phyloP scores from a whole-genome alignment of 1,140 invertebrate species.

The Macrocentrus cingulum region DNA sequence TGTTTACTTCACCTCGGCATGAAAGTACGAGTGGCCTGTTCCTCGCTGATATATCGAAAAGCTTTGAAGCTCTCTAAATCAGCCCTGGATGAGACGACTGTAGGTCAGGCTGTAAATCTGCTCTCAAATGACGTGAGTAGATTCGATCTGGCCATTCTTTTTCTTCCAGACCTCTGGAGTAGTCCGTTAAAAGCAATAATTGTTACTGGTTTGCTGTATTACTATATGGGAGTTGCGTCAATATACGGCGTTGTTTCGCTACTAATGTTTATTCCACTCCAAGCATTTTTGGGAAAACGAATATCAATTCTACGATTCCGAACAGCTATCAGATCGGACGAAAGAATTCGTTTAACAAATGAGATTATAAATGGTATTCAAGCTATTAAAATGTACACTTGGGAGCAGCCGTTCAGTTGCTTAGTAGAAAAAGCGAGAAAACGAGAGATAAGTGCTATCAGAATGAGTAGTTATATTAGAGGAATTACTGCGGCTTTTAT shows the following conservation, averaged over 20 bases:
- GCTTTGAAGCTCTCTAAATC: slow-evolving; percentile 64
- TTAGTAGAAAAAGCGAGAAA: slow-evolving; percentile 64
- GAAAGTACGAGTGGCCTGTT: slow-evolving; percentile 76
- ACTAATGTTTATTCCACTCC: slow-evolving; percentile 80
- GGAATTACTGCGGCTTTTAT: slow-evolving; percentile 70
- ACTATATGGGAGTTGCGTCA: slow-evolving; percentile 69
- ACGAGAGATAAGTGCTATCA: slow-evolving; percentile 70
- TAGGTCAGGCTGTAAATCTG: slow-evolving; percentile 85
- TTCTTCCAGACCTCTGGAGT: slow-evolving; percentile 70
- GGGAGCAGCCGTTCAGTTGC: slow-evolving; percentile 80
- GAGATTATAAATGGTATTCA: slow-evolving; percentile 82
- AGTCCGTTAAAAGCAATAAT: slow-evolving; percentile 77
- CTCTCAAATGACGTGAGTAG: slow-evolving; percentile 81
- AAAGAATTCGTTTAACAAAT: slow-evolving; percentile 79
- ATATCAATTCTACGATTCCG: slow-evolving; percentile 59
- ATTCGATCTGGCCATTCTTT: slow-evolving; percentile 68
- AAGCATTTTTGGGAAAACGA: slow-evolving; percentile 73
- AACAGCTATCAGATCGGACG: slow-evolving; percentile 74
- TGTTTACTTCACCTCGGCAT: slow-evolving; percentile 71
- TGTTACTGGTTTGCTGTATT: slow-evolving; percentile 75
- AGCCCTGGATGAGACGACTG: slow-evolving; percentile 76
- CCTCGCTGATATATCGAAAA: slow-evolving; percentile 82
- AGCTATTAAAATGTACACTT: slow-evolving; percentile 88
- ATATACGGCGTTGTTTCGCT: slow-evolving; percentile 77
- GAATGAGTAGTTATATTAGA: slow-evolving; percentile 66